Conservation (phyloP, 1,140 invertebrate genomes). For the Philotrypesis tridentata region DNA sequence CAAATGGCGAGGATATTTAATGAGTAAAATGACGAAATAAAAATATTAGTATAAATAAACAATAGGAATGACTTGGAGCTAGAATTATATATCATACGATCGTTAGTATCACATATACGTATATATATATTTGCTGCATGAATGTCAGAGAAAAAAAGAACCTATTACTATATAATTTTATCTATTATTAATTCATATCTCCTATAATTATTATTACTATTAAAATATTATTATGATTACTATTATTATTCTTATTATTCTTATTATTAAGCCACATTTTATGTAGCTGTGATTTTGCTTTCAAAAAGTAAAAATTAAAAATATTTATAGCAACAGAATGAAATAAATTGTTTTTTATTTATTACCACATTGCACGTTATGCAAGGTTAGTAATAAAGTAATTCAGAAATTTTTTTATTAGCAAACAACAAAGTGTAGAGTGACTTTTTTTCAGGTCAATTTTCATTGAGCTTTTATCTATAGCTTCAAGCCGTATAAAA, state of each 20-base stretch:
- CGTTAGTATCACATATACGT: constrained; percentile 68
- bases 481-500: no score
- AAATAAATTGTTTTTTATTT: constrained; percentile 38
- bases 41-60: constrained; percentile 39
- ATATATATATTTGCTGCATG: constrained; percentile 62
- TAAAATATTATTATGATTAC: constrained; percentile 60
- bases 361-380: background rate
- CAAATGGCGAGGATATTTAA: background rate
- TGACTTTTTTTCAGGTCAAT: no score
- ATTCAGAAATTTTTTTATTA: no score
- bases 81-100: constrained; percentile 60
- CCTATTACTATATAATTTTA: constrained; percentile 71
- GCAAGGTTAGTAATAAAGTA: background rate
- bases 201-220: constrained; percentile 65
- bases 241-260: constrained; percentile 63
- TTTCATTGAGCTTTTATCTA: no score
- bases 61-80: constrained; percentile 58
- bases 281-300: constrained; percentile 75
- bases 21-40: constrained; percentile 36
- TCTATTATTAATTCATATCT: constrained; percentile 67
- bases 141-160: constrained; percentile 64
- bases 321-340: constrained; percentile 72
- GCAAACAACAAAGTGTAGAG: no score
- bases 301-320: constrained; percentile 74
- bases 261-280: constrained; percentile 71